Evolutionary conservation across 2,797 vertebrate species (phyloP).

Genomic region (Gadopsis marmoratus): DNA sequence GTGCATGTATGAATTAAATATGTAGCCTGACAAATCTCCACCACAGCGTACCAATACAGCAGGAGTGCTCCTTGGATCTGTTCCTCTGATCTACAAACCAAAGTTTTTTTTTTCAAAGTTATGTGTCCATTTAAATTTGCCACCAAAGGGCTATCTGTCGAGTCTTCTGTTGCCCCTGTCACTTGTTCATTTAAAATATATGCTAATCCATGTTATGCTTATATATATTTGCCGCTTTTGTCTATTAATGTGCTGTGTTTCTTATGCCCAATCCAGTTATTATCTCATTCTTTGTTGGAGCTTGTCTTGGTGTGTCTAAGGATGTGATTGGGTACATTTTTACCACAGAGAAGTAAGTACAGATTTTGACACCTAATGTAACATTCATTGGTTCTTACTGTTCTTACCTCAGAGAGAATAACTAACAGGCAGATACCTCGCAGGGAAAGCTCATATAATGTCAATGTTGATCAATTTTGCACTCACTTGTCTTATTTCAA

Average conservation of each 20-base stretch:
- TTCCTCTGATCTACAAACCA: neutral
- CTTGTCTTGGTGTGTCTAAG: conserved; percentile 60
- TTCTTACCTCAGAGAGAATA: conserved; percentile 2
- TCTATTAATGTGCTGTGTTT: conserved; percentile 8
- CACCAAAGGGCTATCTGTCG: neutral
- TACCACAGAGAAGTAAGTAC: conserved; percentile 87
- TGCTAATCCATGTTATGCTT: neutral
- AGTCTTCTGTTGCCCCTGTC: neutral
- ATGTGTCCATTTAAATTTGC: neutral
- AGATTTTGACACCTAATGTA: neutral
- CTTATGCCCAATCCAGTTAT: conserved; percentile 61
- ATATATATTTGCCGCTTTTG: neutral
- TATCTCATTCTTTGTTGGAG: conserved; percentile 74
- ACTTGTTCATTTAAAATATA: neutral
- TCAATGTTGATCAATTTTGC: neutral
- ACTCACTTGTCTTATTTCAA: neutral
- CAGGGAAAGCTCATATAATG: neutral
- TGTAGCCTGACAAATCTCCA: neutral
- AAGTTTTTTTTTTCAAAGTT: neutral
- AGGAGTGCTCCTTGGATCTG: neutral
- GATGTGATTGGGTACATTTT: conserved; percentile 88
- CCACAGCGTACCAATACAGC: neutral
- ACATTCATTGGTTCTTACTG: neutral
- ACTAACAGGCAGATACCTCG: neutral
- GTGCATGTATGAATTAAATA: conserved; percentile 79